These are phyloP conservation scores for Mimachlamys varia DNA, from an alignment of 2,888 invertebrate species.

Conservation along the genomic window DNA sequence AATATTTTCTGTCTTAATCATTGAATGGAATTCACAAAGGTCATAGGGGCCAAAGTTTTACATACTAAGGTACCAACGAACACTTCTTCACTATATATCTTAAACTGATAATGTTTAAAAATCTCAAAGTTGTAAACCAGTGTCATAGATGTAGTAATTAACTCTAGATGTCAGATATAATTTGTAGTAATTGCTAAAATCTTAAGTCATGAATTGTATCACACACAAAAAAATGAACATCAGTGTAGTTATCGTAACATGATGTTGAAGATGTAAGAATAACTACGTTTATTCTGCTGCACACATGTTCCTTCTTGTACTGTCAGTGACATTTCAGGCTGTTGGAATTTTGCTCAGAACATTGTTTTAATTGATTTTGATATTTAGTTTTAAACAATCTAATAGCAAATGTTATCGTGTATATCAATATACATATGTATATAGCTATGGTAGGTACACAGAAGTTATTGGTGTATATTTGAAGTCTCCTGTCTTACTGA, in stretches of 20 bases:
- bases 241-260: background rate
- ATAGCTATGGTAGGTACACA: background rate
- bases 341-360: background rate
- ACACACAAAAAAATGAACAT: background rate
- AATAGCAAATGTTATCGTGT: background rate
- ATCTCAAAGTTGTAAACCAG: background rate
- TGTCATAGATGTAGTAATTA: background rate
- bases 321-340: background rate
- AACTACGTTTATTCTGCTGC: background rate
- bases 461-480: background rate
- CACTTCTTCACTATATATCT: background rate
- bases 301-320: background rate
- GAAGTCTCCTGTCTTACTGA: background rate
- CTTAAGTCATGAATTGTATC: background rate
- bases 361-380: background rate
- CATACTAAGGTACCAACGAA: background rate
- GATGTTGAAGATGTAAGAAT: background rate
- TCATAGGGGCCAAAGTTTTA: constrained; percentile 8
- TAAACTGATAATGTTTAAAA: background rate
- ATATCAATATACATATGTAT: constrained; percentile 8
- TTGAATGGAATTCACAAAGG: background rate
- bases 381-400: background rate
- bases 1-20: background rate
- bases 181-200: background rate
- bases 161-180: background rate